Conservation (phyloP, 2,113 vertebrate genomes). For the Craseonycteris thonglongyai region DNA sequence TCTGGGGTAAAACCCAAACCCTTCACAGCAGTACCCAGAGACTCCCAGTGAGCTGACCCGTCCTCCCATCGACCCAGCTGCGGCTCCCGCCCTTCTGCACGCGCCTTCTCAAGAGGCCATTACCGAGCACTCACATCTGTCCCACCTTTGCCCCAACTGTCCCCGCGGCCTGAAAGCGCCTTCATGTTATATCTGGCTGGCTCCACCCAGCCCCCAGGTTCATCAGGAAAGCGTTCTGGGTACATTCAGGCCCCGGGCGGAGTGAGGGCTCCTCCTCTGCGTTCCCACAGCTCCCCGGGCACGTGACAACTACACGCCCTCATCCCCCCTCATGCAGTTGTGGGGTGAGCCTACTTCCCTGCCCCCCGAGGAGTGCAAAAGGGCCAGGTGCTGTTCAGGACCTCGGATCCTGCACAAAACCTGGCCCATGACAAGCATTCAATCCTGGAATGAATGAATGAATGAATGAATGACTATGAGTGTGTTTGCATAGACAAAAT, state of each 20-base stretch:
- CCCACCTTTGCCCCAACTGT: neutral
- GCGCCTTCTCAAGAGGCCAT: neutral
- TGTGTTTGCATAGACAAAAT: rapidly evolving
- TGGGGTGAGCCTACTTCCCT: neutral
- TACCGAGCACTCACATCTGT: neutral
- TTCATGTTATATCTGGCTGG: neutral
- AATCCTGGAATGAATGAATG: rapidly evolving
- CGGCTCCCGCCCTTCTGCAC: neutral
- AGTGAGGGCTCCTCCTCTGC: too few species aligned
- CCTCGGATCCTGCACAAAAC: rapidly evolving
- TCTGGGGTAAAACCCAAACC: neutral
- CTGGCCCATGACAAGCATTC: rapidly evolving
- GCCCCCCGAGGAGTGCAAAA: rapidly evolving
- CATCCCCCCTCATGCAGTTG: rapidly evolving
- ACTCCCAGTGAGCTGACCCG: neutral
- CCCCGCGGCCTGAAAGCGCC: neutral
- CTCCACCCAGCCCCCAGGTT: neutral
- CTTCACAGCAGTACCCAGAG: neutral
- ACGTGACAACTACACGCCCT: rapidly evolving
- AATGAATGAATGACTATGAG: rapidly evolving
- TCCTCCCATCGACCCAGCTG: rapidly evolving
- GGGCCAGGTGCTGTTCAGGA: neutral
- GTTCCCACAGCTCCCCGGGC: neutral
- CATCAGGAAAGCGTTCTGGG: neutral
- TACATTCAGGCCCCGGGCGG: rapidly evolving